Base-by-base conservation (phyloP, 2,888 invertebrate genomes). In the Trachelus stipa region DNA sequence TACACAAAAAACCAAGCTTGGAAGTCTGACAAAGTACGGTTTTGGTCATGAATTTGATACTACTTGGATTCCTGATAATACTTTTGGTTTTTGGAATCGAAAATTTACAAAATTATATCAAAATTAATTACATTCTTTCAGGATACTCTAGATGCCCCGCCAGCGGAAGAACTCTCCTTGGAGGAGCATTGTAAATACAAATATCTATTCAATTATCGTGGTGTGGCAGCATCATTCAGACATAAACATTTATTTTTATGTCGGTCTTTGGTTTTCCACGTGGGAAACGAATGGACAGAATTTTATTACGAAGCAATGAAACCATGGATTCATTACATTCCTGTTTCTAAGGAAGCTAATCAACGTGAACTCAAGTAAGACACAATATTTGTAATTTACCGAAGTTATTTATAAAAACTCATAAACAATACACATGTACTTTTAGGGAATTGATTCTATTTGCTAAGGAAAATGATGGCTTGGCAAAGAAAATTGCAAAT, bases 1-100 rank as follows among this genome's bases (percentile, higher is more conserved):
- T 99, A 98, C 90, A 99, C 99, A 0, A 99, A 98, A 92, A 99
- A 99, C 92, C 99, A 99, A 92, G 99, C 98, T 0, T 99, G 98
- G 98, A 98, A 97, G 92, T 98, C 98, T 9, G 95, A 96, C 82
- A 95, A 94, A 86, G 97, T 96, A 92, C 90, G 88, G 85, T 76
- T 40, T 33, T 73, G 4, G 12, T 56, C 9, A 68, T 68, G 35
- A 35, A 37, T 74, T 68, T 37, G 68, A 33, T 71, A 74, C 69
- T 74, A 76, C 23, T 34, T 34, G 73, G 23, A 74, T 76, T 71
- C 73, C 74, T 79, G 73, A 69, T 78, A 11, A 71, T 34, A 56
- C 56, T 3, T 74, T 75, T 73, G 75, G 68, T 79, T 79, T 74
- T 4, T 76, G 23, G 11, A 75, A 75, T 34, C 23, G 76, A 4